Evolutionary conservation across 2,888 invertebrate species (phyloP), one percentile per base, ranked within the genome.

Genomic region (Eilema caniola): DNA sequence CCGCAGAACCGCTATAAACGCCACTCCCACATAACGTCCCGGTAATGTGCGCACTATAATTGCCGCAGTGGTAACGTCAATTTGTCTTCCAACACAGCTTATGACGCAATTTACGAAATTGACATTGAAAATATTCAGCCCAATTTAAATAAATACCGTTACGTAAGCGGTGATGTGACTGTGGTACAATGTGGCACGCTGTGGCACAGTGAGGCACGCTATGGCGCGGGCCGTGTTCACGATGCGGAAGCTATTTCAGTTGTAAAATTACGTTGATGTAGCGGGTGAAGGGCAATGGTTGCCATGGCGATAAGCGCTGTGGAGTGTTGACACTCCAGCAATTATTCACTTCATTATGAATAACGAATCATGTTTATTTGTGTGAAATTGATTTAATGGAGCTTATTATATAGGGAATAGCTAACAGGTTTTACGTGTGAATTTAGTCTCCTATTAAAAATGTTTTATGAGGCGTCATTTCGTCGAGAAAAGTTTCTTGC

Each of bases 41-140:
- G 16, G 16, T 41, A 16, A 62, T n/a, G 47, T 5, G 47, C 47
- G 47, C 20, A 20, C 20, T 47, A 20, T 47, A 47, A 47, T 53
- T 53, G n/a, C 53, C 23, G 23, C 24, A 57, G 57, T 28, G 25
- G 11, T n/a, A 20, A 28, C 16, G 47, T 47, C 12, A 28, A 12
- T 64, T 47, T 47, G 53, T 14, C 53, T 56, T 64, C 64, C n/a
- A 28, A 7, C 37, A 14, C 24, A 41, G 14, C n/a, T 14, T 14
- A 53, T 28, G 31, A 64, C n/a, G 23, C 64, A 62, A 65, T 71
- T 60, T 71, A 63, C 59, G 66, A 60, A 73, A 63, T 67, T 53
- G 60, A 8, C 20, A 64, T 64, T 28, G 64, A n/a, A 53, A 64
- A 53, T 53, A 56, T 64, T 53, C 53, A 64, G 12, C 53, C 14